Percentiles rank a stretch among this genome's conserved stretches.
Evolutionary conservation across 2,888 invertebrate genomes (phyloP).

Genomic region (Volucella inanis): DNA sequence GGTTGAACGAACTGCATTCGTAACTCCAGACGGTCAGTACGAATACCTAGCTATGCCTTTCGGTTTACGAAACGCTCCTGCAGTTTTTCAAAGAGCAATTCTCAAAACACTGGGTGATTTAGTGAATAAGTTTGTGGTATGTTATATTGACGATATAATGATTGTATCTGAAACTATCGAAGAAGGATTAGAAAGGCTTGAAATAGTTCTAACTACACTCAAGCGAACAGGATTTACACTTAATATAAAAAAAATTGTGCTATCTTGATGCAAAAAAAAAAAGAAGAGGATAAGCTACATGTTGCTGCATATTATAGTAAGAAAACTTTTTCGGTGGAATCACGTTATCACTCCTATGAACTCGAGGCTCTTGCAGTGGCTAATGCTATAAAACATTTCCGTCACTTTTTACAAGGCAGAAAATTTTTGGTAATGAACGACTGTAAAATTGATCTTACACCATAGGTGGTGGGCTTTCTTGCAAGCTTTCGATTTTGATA

Average conservation of each 20-base stretch:
- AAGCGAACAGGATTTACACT: not conserved
- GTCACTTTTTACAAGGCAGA: too few species aligned
- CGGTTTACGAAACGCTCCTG: not conserved
- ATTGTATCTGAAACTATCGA: not conserved
- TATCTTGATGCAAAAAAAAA: too few species aligned
- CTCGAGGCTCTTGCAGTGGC: slow-evolving; percentile 18
- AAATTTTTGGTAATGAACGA: too few species aligned
- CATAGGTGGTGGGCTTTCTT: slow-evolving; percentile 13
- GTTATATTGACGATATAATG: slow-evolving; percentile 14
- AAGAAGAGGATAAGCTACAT: too few species aligned
- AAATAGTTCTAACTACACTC: not conserved
- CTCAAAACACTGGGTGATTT: slow-evolving; percentile 4
- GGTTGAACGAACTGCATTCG: too few species aligned
- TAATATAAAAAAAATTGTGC: slow-evolving; percentile 40
- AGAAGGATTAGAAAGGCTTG: slow-evolving; percentile 2
- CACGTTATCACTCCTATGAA: slow-evolving; percentile 15
- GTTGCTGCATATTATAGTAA: slow-evolving; percentile 8
- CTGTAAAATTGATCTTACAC: too few species aligned
- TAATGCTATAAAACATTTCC: slow-evolving; percentile 21
- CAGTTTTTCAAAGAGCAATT: slow-evolving; percentile 17
- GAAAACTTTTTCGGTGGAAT: not conserved
- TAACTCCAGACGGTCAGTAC: too few species aligned
- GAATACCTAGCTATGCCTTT: not conserved
- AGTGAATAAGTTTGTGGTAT: not conserved
- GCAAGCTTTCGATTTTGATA: slow-evolving; percentile 34